Evolutionary conservation across 2,113 vertebrate genomes (phyloP).

Genomic region (Platichthys flesus): DNA sequence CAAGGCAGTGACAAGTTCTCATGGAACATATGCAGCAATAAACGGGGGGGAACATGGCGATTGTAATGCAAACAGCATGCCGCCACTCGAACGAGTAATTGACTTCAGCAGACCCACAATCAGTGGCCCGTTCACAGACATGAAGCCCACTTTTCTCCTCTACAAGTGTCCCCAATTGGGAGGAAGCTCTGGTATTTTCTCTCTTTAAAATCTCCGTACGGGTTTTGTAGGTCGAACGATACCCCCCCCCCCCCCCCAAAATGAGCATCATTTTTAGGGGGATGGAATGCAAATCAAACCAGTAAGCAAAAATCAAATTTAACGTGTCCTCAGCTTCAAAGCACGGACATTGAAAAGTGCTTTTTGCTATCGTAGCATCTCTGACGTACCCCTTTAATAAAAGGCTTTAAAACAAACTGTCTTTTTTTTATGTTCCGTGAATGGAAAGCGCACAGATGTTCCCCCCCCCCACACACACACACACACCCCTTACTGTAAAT

Average conservation of each 20-base stretch:
- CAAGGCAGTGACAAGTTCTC: constrained; percentile 61
- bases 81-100: constrained; percentile 71
- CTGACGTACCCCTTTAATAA: constrained; percentile 28
- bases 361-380: constrained; percentile 48
- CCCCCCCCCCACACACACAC: neutral
- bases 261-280: neutral
- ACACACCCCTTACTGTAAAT: constrained; percentile 31
- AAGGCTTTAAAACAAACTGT: constrained; percentile 10
- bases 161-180: constrained; percentile 33
- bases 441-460: constrained; percentile 33
- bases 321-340: constrained; percentile 13
- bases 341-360: constrained; percentile 1
- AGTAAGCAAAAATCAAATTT: neutral
- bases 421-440: constrained; percentile 25
- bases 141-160: constrained; percentile 28
- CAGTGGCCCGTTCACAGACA: constrained; percentile 55
- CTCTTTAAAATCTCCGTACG: too few relatives aligned
- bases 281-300: neutral
- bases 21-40: constrained; percentile 63
- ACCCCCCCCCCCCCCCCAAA: neutral
- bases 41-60: constrained; percentile 57
- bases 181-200: neutral
- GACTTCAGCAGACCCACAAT: constrained; percentile 66
- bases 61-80: constrained; percentile 74
- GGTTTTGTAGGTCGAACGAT: neutral